phyloP scores from a whole-genome alignment of 2,113 vertebrate genomes.

The Nesoenas mayeri region DNA sequence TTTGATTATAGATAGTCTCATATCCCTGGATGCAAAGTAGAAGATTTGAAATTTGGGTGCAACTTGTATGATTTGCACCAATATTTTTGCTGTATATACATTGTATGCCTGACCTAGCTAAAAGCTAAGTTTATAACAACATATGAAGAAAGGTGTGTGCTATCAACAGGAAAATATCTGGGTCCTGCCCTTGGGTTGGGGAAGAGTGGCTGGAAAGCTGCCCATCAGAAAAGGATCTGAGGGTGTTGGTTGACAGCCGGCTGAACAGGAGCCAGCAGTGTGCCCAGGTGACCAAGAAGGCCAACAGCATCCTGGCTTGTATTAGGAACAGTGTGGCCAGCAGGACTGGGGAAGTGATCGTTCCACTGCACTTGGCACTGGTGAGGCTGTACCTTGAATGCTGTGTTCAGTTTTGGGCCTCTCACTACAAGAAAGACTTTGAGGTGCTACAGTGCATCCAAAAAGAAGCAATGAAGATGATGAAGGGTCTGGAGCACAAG shows the following conservation, averaged over 20 bases:
- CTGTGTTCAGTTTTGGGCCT: background rate
- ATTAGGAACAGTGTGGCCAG: background rate
- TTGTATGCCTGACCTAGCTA: background rate
- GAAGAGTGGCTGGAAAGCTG: background rate
- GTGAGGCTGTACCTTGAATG: accelerated
- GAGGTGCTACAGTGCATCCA: background rate
- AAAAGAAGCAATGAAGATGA: background rate
- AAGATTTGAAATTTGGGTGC: background rate
- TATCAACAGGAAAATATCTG: background rate
- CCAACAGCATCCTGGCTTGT: background rate
- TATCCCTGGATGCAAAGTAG: background rate
- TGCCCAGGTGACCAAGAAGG: background rate
- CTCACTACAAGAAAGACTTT: background rate
- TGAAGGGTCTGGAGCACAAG: background rate
- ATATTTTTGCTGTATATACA: background rate
- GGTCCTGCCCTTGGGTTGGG: background rate
- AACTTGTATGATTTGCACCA: background rate
- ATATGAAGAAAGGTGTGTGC: background rate
- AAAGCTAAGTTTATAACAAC: background rate
- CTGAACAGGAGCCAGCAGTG: background rate
- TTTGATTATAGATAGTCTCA: background rate
- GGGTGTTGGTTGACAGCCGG: accelerated
- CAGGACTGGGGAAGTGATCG: background rate
- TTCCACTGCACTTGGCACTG: background rate
- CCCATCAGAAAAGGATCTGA: accelerated